Evolutionary conservation across 2,113 vertebrate genomes (phyloP).

Genomic region (Gallinago jamesoni): DNA sequence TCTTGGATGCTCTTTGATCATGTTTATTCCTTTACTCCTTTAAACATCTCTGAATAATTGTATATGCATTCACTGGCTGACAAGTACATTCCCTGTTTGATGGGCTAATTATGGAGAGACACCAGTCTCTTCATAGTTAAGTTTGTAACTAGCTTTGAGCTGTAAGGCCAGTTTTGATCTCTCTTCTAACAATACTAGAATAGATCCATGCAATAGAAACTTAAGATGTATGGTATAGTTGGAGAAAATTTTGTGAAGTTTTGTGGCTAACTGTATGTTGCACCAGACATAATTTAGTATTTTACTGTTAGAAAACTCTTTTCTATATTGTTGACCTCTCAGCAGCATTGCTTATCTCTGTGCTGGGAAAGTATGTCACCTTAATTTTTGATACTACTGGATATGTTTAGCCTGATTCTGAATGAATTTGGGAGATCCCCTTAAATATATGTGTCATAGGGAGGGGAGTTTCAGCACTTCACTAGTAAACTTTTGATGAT

Average conservation of each 20-base stretch:
- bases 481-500: background rate
- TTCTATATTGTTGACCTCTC: background rate
- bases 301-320: background rate
- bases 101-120: constrained; percentile 63
- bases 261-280: background rate
- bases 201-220: background rate
- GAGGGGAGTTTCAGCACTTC: background rate
- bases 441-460: fast-evolving
- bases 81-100: constrained; percentile 62
- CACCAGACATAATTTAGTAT: background rate
- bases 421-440: background rate
- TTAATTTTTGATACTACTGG: background rate
- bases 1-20: constrained; percentile 71
- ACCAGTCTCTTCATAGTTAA: constrained; percentile 31
- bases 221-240: background rate
- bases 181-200: background rate
- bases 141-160: constrained; percentile 41
- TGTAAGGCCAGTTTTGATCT: constrained; percentile 50
- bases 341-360: background rate
- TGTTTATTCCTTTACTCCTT: constrained; percentile 68
- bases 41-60: constrained; percentile 67
- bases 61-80: constrained; percentile 62
- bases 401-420: background rate
- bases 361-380: fast-evolving
- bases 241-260: background rate